Base-by-base conservation (phyloP, 2,888 invertebrate genomes). In the Lycia hirtaria region DNA sequence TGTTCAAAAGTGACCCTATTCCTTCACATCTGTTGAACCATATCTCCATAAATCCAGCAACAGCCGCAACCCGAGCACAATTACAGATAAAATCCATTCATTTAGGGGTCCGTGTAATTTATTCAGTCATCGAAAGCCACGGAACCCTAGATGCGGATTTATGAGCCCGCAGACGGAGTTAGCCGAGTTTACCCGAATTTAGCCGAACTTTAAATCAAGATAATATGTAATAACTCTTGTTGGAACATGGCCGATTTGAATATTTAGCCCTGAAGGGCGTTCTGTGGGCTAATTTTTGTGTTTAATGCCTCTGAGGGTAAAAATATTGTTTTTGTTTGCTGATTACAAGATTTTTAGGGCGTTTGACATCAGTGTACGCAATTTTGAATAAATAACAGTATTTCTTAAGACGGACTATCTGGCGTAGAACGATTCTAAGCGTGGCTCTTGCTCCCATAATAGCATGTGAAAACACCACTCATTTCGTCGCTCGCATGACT, bases 41-140 rank as follows among this genome's bases (percentile, higher is more conserved):
- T 22, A 30, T 17, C 28, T 28, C 41, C 48, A 52, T 57, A 57
- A 57, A 57, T 57, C 17, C 28, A 32, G 28, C 33, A 52, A 48
- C 45, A 26, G 26, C 35, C 56, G 12, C 55, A 56, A 50, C 45
- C 40, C 56, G 45, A 45, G 50, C 52, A 57, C 57, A 53, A 57
- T 57, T 57, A 57, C 57, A 57, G 57, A 53, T 57, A 57, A 57
- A 57, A 57, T 57, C 57, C 57, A 48, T 57, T 57, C 57, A 57
- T 57, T 57, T 49, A 53, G 48, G 52, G 48, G 37, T 41, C 57
- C 56, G 44, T 24, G 43, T 51, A 55, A 61, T 54, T 61, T 54
- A 61, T 61, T 61, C 57, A 61, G 50, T 48, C 50, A 61, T 61
- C 51, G 61, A 55, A 56, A 53, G 53, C 50, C 56, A 35, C 51